phyloP scores from a whole-genome alignment of 2,797 vertebrate genomes.

The Rhinella marina region DNA sequence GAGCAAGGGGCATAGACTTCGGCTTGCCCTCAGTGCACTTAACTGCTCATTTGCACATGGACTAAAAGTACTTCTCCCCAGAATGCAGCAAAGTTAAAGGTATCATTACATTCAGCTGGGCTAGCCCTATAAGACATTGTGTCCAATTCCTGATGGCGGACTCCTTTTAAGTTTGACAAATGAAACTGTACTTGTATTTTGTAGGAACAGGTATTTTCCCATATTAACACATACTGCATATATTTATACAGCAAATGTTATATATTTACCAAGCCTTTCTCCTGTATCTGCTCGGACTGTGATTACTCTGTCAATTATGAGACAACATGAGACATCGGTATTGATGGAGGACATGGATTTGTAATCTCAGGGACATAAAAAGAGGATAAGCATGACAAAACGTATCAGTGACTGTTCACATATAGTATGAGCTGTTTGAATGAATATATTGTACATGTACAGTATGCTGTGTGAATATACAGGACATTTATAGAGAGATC shows the following conservation, averaged over 20 bases:
- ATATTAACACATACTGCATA: not conserved
- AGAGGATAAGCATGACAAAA: not conserved
- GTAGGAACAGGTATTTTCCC: not conserved
- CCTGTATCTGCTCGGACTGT: not conserved
- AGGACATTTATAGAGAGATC: not conserved
- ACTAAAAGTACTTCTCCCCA: no score
- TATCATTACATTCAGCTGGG: no score
- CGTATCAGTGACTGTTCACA: not conserved
- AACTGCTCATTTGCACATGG: no score
- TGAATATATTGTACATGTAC: not conserved
- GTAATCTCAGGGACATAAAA: not conserved
- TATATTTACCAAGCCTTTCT: not conserved
- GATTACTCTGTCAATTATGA: not conserved
- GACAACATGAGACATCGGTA: not conserved
- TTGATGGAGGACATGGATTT: not conserved
- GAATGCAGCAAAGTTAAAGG: no score
- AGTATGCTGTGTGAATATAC: not conserved
- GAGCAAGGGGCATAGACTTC: no score
- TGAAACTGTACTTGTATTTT: not conserved
- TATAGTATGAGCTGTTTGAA: not conserved
- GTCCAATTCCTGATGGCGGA: no score
- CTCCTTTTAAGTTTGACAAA: no score
- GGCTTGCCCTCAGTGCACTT: no score
- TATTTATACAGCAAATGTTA: not conserved
- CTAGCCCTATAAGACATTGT: no score